phyloP scores from a whole-genome alignment of 1,140 invertebrate genomes.

The Drosophila sp. region DNA sequence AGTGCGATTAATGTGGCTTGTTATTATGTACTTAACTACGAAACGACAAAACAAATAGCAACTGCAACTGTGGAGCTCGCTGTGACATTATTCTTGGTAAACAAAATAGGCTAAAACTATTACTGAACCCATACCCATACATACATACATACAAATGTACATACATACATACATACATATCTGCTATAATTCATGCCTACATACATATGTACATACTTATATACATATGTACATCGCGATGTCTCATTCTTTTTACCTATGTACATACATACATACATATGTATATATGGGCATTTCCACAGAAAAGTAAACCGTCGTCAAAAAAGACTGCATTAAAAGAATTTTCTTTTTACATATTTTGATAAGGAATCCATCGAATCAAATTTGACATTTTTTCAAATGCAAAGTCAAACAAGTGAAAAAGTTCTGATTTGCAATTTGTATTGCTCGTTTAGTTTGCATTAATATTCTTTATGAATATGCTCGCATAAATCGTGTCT shows the following conservation, averaged over 20 bases:
- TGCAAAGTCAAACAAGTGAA: no score
- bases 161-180: neutral
- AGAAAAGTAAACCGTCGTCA: no score
- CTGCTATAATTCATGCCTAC: no score
- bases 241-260: no score
- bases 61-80: neutral
- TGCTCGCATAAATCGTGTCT: no score
- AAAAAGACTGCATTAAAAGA: no score
- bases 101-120: neutral
- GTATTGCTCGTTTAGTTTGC: no score
- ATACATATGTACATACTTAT: neutral
- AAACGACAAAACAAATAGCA: neutral
- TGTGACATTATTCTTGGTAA: neutral
- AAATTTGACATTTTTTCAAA: no score
- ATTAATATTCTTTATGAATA: no score
- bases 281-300: neutral
- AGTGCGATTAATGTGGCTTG: slow-evolving; percentile 7
- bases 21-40: neutral
- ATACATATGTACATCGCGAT: neutral
- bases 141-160: neutral
- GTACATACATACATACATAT: neutral
- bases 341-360: no score
- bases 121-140: neutral
- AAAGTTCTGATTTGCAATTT: no score
- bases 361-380: no score